A percentile compares a stretch with the other conserved stretches of the same genome.
phyloP scores from a whole-genome alignment of 2,888 invertebrate species.

The Isoperla grammatica region DNA sequence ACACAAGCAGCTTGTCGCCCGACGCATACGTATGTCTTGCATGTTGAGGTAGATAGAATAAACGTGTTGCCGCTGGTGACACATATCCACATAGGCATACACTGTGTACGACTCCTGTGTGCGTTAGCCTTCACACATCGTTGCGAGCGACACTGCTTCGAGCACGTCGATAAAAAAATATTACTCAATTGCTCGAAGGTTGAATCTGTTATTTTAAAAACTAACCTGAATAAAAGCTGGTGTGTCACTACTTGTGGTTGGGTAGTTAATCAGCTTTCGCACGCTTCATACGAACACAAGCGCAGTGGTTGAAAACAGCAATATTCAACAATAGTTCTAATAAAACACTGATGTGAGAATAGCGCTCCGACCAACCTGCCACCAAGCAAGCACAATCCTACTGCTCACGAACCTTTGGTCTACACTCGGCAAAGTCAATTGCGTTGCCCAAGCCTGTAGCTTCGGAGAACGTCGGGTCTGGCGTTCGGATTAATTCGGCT shows the following conservation, averaged over 20 bases:
- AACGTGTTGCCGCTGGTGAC: too few relatives aligned
- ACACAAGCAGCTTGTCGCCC: too few relatives aligned
- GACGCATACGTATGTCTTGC: too few relatives aligned
- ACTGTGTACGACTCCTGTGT: too few relatives aligned
- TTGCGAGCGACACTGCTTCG: too few relatives aligned
- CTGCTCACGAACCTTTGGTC: conserved; percentile 20
- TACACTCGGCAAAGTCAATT: conserved; percentile 23
- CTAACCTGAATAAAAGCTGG: conserved; percentile 7
- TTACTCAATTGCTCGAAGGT: too few relatives aligned
- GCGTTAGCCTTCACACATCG: too few relatives aligned
- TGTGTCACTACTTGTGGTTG: background rate
- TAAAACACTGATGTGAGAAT: conserved; percentile 10
- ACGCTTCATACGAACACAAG: conserved; percentile 6
- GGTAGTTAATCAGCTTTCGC: background rate
- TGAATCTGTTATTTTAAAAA: background rate
- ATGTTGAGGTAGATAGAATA: too few relatives aligned
- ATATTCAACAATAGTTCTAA: conserved; percentile 7
- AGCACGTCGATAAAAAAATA: too few relatives aligned
- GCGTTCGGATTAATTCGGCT: conserved; percentile 27
- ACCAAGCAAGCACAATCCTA: conserved; percentile 28
- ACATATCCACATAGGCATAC: too few relatives aligned
- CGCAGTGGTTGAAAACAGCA: conserved; percentile 2
- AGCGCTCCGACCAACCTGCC: conserved; percentile 25
- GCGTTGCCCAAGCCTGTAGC: conserved; percentile 24
- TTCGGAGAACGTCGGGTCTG: conserved; percentile 26